Evolutionary conservation across 2,888 invertebrate species (phyloP).

Genomic region (Cheilosia variabilis): DNA sequence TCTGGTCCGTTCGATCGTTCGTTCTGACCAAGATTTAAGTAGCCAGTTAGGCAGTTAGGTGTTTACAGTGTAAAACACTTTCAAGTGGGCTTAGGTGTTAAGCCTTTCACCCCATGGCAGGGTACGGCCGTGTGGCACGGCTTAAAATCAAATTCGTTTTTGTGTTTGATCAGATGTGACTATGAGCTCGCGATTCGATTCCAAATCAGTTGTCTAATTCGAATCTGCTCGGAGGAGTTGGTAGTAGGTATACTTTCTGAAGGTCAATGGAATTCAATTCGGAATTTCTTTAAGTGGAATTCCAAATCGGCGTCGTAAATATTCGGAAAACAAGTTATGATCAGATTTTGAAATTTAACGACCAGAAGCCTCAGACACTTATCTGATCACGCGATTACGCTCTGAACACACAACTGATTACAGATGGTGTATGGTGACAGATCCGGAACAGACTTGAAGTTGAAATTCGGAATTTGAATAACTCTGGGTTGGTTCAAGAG

Average conservation of each 20-base stretch:
- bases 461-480: no score
- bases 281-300: slow-evolving; percentile 18
- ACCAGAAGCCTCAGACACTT: slow-evolving; percentile 4
- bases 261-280: slow-evolving; percentile 23
- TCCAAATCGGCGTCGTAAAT: slow-evolving; percentile 35
- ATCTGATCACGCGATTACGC: slow-evolving; percentile 13
- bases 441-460: neutral
- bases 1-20: neutral
- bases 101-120: slow-evolving; percentile 28
- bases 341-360: slow-evolving; percentile 22
- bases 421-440: neutral
- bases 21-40: slow-evolving; percentile 33
- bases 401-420: neutral
- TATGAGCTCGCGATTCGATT: neutral
- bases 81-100: slow-evolving; percentile 45
- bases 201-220: slow-evolving; percentile 18
- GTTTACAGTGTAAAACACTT: slow-evolving; percentile 48
- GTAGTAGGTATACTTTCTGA: slow-evolving; percentile 2
- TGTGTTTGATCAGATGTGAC: neutral
- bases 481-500: neutral
- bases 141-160: slow-evolving; percentile 24
- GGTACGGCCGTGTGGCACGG: slow-evolving; percentile 20
- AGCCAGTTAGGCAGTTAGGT: slow-evolving; percentile 39
- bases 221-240: slow-evolving; percentile 15
- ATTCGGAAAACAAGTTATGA: slow-evolving; percentile 11